Evolutionary conservation across 2,888 invertebrate species (phyloP).

Genomic region (Eupithecia vulgata): DNA sequence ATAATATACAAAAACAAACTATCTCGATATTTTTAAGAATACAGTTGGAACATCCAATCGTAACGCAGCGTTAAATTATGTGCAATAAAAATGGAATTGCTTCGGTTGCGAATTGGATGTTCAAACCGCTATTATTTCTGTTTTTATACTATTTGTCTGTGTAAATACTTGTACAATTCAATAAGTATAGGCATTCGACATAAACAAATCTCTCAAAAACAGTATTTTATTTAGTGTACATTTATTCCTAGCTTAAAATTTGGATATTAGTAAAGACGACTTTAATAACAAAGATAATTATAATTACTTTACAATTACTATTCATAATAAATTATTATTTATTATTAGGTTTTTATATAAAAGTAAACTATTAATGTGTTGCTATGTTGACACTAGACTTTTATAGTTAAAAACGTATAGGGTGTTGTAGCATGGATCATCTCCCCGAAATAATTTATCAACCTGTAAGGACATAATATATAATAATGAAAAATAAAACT

Average conservation of each 20-base stretch:
- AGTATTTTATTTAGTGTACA: background rate
- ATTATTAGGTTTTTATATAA: background rate
- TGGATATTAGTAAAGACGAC: background rate
- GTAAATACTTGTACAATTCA: too few species aligned
- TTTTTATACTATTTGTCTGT: conserved; percentile 2
- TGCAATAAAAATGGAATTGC: conserved; percentile 56
- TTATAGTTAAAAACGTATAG: background rate
- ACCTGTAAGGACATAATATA: background rate
- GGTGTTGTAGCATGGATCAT: background rate
- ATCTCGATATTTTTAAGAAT: conserved; percentile 29
- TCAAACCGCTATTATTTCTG: conserved; percentile 31
- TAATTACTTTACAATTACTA: too few species aligned
- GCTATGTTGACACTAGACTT: background rate
- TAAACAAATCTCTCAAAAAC: background rate
- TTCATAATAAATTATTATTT: background rate
- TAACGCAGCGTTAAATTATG: conserved; percentile 56
- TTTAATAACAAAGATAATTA: background rate
- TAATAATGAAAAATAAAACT: background rate
- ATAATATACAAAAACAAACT: background rate
- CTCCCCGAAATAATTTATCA: background rate
- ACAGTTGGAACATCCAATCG: conserved; percentile 47
- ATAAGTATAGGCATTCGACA: background rate
- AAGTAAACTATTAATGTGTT: background rate
- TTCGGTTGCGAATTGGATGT: conserved; percentile 49
- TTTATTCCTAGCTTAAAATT: background rate